Conservation (phyloP, 2,797 vertebrate species). For the Sebastolobus altivelis region DNA sequence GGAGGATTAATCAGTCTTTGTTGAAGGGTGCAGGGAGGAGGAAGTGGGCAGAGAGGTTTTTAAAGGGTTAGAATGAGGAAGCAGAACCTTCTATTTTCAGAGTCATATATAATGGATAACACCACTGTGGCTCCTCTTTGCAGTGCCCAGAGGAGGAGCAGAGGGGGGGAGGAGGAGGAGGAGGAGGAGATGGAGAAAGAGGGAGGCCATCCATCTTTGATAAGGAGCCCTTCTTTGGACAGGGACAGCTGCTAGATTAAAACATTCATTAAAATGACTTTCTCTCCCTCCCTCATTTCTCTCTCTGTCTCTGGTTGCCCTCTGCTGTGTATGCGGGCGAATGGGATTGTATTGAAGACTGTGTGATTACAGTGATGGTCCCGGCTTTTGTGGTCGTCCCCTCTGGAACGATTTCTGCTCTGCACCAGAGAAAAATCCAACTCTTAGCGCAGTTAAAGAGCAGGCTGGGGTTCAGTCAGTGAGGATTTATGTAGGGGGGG, state of each 20-base stretch:
- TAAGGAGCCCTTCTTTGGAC: slow-evolving; percentile 82
- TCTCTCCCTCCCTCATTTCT: slow-evolving; percentile 40
- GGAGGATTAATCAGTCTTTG: slow-evolving; percentile 70
- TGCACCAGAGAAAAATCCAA: slow-evolving; percentile 48
- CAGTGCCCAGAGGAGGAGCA: slow-evolving; percentile 70
- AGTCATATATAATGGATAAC: slow-evolving; percentile 86
- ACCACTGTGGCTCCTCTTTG: slow-evolving; percentile 78
- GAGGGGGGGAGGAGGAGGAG: slow-evolving; percentile 19
- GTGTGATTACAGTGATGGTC: slow-evolving; percentile 53
- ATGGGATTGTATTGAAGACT: slow-evolving; percentile 54
- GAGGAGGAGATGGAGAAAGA: slow-evolving; percentile 32
- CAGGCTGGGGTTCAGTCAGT: slow-evolving; percentile 29
- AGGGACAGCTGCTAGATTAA: slow-evolving; percentile 84
- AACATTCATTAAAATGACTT: slow-evolving; percentile 85
- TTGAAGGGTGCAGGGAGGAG: slow-evolving; percentile 49
- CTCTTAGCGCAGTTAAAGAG: slow-evolving; percentile 36
- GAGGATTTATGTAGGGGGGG: slow-evolving; percentile 29
- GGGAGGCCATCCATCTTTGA: slow-evolving; percentile 85
- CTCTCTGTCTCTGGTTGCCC: slow-evolving; percentile 61
- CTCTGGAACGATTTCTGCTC: slow-evolving; percentile 47
- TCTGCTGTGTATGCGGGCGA: slow-evolving; percentile 76
- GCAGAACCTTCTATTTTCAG: slow-evolving; percentile 84
- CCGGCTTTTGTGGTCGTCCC: slow-evolving; percentile 26
- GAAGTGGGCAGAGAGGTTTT: slow-evolving; percentile 66
- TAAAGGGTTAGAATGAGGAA: slow-evolving; percentile 81